Evolutionary conservation across 2,797 vertebrate genomes (phyloP).

Genomic region (Coregonus ussuriensis): DNA sequence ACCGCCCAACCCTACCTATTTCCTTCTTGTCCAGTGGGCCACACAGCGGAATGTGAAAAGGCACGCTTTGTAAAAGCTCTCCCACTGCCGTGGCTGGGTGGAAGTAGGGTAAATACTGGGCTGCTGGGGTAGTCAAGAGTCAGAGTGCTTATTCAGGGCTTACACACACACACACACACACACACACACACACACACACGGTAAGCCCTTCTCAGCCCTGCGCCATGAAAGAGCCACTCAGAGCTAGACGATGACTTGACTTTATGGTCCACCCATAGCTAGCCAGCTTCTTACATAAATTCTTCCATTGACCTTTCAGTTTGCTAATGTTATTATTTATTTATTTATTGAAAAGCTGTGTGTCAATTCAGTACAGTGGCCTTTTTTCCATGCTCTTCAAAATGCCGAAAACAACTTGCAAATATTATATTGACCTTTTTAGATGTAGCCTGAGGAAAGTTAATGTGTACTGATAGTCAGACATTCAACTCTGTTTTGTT

Average conservation of each 20-base stretch:
- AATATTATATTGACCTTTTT: background rate
- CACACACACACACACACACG: conserved; percentile 38
- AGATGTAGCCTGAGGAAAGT: background rate
- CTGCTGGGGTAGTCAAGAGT: conserved; percentile 1
- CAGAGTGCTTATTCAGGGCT: conserved; percentile 35
- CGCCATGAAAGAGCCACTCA: conserved; percentile 19
- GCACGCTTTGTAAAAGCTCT: conserved; percentile 56
- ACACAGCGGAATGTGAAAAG: conserved; percentile 53
- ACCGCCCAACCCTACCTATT: conserved; percentile 10
- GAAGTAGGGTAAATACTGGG: conserved; percentile 59
- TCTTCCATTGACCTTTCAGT: conserved; percentile 32
- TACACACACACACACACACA: conserved; percentile 37
- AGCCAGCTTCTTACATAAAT: conserved; percentile 19
- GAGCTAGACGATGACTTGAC: conserved; percentile 29
- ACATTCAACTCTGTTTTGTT: background rate
- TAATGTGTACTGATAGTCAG: background rate
- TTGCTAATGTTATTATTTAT: conserved; percentile 7
- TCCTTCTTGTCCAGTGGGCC: conserved; percentile 57
- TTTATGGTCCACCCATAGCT: conserved; percentile 34
- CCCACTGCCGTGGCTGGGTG: conserved; percentile 32
- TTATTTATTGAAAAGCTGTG: background rate
- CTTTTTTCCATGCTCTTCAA: background rate
- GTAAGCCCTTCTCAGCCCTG: background rate
- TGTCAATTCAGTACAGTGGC: background rate
- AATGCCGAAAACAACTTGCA: background rate